phyloP scores from a whole-genome alignment of 2,113 vertebrate genomes.

The Perognathus longimembris region DNA sequence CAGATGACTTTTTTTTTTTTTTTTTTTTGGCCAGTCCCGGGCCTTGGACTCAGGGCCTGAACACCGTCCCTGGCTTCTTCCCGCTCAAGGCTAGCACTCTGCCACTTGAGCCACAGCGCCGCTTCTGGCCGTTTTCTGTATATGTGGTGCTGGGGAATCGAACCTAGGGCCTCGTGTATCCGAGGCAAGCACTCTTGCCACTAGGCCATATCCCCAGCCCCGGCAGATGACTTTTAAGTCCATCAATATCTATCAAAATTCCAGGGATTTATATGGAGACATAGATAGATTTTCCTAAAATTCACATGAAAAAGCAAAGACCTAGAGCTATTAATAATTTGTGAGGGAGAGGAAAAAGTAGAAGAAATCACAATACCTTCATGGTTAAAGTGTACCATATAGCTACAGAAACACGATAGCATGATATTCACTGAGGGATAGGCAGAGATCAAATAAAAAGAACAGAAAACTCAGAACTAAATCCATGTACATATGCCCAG shows the following conservation, averaged over 20 bases:
- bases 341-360: not conserved
- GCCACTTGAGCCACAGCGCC: too few species aligned
- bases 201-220: too few species aligned
- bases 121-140: too few species aligned
- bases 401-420: not conserved
- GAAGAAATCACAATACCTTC: not conserved
- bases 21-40: too few species aligned
- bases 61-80: too few species aligned
- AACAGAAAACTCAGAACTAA: not conserved
- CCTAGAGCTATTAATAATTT: not conserved
- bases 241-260: not conserved
- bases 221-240: not conserved
- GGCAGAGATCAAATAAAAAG: not conserved
- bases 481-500: not conserved
- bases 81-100: too few species aligned
- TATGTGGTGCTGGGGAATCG: too few species aligned
- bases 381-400: not conserved
- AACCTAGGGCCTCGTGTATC: too few species aligned
- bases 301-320: not conserved
- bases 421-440: not conserved
- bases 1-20: too few species aligned
- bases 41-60: too few species aligned
- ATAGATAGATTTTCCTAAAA: not conserved
- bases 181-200: too few species aligned
- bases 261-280: not conserved